Percentiles rank a stretch among this genome's conserved stretches.
Evolutionary conservation across 2,113 vertebrate genomes (phyloP).

Genomic region (Tragelaphus scriptus): DNA sequence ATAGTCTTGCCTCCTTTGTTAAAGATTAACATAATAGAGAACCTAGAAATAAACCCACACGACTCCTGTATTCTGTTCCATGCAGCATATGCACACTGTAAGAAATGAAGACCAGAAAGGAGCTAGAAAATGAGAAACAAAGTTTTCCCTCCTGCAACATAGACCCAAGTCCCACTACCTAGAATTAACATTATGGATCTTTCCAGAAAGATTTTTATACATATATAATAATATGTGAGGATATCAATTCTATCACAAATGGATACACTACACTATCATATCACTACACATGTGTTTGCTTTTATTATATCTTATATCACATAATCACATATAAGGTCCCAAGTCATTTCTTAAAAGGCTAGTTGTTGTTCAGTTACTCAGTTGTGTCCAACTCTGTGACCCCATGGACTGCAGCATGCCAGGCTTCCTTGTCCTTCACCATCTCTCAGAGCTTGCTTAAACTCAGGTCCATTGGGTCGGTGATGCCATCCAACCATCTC

Average conservation of each 20-base stretch:
- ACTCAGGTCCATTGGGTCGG: not conserved
- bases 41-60: not conserved
- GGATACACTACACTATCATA: not conserved
- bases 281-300: not conserved
- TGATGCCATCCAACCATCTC: not conserved
- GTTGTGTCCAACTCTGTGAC: not conserved
- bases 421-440: not conserved
- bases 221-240: not conserved
- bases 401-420: not conserved
- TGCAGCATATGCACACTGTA: not conserved
- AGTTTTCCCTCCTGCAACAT: not conserved
- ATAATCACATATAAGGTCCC: not conserved
- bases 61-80: not conserved
- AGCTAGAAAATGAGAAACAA: not conserved
- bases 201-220: not conserved
- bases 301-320: not conserved
- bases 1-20: not conserved
- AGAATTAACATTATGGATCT: not conserved
- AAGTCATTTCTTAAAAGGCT: not conserved
- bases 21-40: not conserved
- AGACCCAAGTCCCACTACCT: not conserved
- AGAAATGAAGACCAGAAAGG: conserved; percentile 1
- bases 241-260: not conserved
- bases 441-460: not conserved
- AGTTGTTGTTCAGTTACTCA: not conserved